phyloP scores from a whole-genome alignment of 1,140 invertebrate species.

The Drosophila simulans region DNA sequence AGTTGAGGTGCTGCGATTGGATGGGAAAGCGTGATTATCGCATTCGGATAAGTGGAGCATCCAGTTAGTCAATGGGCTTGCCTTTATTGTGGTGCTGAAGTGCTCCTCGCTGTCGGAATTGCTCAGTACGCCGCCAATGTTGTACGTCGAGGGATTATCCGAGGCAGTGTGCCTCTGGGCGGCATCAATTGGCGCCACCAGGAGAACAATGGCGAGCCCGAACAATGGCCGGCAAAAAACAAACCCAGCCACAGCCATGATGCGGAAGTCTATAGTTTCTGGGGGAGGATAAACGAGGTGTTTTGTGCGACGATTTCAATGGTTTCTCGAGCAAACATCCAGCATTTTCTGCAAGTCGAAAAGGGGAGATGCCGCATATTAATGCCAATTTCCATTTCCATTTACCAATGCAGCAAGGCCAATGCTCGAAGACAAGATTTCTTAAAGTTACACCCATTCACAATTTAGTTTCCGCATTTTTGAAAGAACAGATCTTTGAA shows the following conservation, averaged over 20 bases:
- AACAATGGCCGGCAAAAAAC: constrained; percentile 66
- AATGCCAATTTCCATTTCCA: constrained; percentile 1
- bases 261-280: constrained; percentile 47
- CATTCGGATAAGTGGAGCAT: constrained; percentile 28
- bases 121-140: constrained; percentile 96
- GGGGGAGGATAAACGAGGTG: constrained; percentile 35
- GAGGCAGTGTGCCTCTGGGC: constrained; percentile 74
- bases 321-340: constrained; percentile 26
- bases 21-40: constrained; percentile 5
- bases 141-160: constrained; percentile 90
- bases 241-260: constrained; percentile 60
- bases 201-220: constrained; percentile 59
- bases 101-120: constrained; percentile 90
- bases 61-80: constrained; percentile 85
- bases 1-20: constrained; percentile 86
- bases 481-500: neutral
- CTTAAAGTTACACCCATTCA: neutral
- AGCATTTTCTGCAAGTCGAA: constrained; percentile 62
- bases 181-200: constrained; percentile 46
- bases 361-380: neutral
- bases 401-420: neutral
- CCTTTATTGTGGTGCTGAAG: constrained; percentile 92
- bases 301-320: constrained; percentile 42
- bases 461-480: too few species aligned
- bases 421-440: neutral